phyloP scores from a whole-genome alignment of 2,888 invertebrate genomes.

The Leucozona laternaria region DNA sequence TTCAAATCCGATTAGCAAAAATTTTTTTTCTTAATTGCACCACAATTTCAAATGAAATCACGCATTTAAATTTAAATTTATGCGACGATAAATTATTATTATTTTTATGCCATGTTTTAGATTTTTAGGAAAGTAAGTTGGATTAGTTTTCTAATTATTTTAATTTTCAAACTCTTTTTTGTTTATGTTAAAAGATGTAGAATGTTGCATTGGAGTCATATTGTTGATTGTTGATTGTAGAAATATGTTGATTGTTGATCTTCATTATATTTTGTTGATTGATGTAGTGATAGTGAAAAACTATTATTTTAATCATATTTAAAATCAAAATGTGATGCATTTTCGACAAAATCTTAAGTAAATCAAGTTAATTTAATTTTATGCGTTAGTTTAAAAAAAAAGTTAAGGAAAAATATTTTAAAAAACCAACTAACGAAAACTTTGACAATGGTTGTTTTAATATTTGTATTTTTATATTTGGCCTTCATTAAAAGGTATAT shows the following conservation, averaged over 20 bases:
- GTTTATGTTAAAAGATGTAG: background rate
- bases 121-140: background rate
- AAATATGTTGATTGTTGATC: slow-evolving; percentile 13
- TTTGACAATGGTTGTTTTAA: background rate
- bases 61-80: background rate
- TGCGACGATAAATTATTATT: slow-evolving; percentile 2
- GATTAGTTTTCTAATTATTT: background rate
- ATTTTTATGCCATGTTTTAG: background rate
- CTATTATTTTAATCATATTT: background rate
- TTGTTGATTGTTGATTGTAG: slow-evolving; percentile 17
- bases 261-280: slow-evolving; percentile 46
- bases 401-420: slow-evolving; percentile 1
- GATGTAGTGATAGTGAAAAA: no score
- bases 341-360: background rate
- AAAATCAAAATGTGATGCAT: slow-evolving; percentile 27
- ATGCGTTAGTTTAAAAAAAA: background rate
- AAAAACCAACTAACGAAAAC: slow-evolving; percentile 10
- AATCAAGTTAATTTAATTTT: background rate
- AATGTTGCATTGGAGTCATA: slow-evolving; percentile 9
- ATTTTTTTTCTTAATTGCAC: slow-evolving; percentile 14
- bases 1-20: background rate
- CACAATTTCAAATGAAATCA: slow-evolving; percentile 5
- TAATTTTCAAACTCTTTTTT: background rate
- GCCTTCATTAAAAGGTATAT: background rate
- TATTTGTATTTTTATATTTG: slow-evolving; percentile 14